These are phyloP conservation scores for Lynx canadensis DNA, from an alignment of 2,113 vertebrate species.

Conservation along the genomic window DNA sequence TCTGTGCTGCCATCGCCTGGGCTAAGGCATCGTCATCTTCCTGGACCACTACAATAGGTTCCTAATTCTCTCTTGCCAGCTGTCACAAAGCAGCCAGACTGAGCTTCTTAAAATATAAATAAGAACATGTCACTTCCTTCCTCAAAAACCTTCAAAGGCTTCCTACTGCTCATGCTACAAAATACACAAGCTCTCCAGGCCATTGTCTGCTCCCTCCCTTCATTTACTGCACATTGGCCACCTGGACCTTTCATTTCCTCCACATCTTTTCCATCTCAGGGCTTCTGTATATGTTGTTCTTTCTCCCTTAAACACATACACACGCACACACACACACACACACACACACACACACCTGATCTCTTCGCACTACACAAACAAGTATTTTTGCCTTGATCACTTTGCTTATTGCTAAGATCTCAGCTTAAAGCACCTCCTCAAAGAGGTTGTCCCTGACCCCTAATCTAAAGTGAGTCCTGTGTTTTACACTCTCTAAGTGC, in stretches of 20 bases:
- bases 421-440: neutral
- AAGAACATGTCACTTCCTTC: slow-evolving; percentile 24
- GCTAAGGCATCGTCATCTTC: neutral
- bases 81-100: neutral
- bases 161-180: neutral
- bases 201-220: neutral
- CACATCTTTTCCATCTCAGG: neutral
- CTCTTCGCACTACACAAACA: neutral
- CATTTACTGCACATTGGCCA: neutral
- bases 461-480: neutral
- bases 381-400: neutral
- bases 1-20: neutral
- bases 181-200: neutral
- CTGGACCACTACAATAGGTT: neutral
- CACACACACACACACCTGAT: neutral
- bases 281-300: neutral
- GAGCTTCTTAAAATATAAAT: slow-evolving; percentile 35
- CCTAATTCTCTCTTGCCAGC: neutral
- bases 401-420: neutral
- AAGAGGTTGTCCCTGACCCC: neutral
- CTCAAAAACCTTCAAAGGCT: slow-evolving; percentile 37
- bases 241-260: neutral
- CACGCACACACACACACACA: neutral
- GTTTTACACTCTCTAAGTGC: neutral
- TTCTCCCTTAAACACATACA: neutral